Evolutionary conservation across 2,113 vertebrate species (phyloP), one percentile per base, ranked within the genome.

Genomic region (Pluvianellus socialis): DNA sequence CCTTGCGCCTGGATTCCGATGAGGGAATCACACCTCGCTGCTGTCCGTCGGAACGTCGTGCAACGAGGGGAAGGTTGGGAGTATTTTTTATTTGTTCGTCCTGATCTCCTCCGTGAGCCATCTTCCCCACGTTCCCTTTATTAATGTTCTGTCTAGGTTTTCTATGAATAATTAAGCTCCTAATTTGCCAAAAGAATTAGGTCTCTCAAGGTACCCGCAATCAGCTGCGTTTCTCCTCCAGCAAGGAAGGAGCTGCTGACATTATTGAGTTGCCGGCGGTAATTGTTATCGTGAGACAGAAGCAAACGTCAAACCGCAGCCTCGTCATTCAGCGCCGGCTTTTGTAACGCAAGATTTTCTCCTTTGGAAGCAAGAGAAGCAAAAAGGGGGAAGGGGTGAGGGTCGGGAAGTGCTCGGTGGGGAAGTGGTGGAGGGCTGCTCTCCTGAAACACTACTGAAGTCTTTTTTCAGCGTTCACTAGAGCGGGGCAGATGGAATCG

Each of bases 31-130:
- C 61, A 35, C 24, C n/a, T 59, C 2, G 7, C 22, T 19, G 30
- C 77, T 10, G 7, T 1, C 10, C 16, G 2, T 24, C 42, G 13
- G 15, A 26, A 10, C 0, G 0, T 6, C 0, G 4, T 14, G 85
- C 24, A 9, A 27, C 5, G 12, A 28, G 18, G 11, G 27, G 14
- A 30, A 32, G 6, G 19, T 8, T 21, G 32, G 30, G 10, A 2
- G n/a, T 28, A 2, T 2, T 7, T 10, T 63, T 38, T 6, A 27
- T 74, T 33, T 62, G 77, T 14, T 80, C 93, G 42, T 2, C 65
- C 49, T 49, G 1, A 38, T 68, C 80, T 61, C 45, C 7, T 4
- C 3, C 0, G 19, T 6, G 62, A 73, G 7, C 47, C 26, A 12
- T 35, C 26, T 12, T 1, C 35, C 59, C 17, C 38, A 0, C 1